Conservation (phyloP, 1,140 invertebrate species). For the Bombus ignitus region DNA sequence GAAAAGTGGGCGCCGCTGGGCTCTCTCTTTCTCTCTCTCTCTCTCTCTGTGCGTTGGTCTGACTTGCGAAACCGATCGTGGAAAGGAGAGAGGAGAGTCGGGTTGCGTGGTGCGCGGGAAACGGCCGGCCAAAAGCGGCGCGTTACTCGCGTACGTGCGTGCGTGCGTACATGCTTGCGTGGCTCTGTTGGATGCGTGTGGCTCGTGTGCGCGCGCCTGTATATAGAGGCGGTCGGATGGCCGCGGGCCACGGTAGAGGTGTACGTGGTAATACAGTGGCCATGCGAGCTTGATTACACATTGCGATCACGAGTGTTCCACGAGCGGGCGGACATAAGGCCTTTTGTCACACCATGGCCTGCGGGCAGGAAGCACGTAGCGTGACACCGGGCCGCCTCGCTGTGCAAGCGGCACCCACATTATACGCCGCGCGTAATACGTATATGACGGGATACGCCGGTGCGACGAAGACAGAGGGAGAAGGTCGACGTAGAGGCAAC, state of each 20-base stretch:
- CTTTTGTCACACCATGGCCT: slow-evolving; percentile 79
- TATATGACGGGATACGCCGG: slow-evolving; percentile 49
- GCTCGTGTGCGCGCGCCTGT: slow-evolving; percentile 23
- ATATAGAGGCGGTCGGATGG: slow-evolving; percentile 36
- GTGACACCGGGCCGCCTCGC: slow-evolving; percentile 76
- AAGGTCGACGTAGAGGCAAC: neutral
- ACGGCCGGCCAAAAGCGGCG: slow-evolving; percentile 63
- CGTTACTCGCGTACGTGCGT: slow-evolving; percentile 27
- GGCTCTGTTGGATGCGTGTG: neutral
- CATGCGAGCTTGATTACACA: slow-evolving; percentile 80
- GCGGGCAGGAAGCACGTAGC: slow-evolving; percentile 82
- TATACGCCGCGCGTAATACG: slow-evolving; percentile 74
- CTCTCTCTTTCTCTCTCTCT: neutral
- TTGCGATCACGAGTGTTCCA: slow-evolving; percentile 81
- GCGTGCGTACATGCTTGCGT: neutral
- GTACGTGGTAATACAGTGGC: slow-evolving; percentile 74
- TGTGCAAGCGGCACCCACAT: slow-evolving; percentile 73
- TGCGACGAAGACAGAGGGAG: neutral
- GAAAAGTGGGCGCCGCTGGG: slow-evolving; percentile 40
- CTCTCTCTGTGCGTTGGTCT: neutral
- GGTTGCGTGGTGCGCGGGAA: slow-evolving; percentile 61
- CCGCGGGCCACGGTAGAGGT: slow-evolving; percentile 63
- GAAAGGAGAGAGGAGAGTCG: slow-evolving; percentile 38
- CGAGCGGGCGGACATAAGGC: slow-evolving; percentile 78
- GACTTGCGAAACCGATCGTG: slow-evolving; percentile 55